Base-by-base conservation (phyloP, 2,797 vertebrate genomes). In the Sebastes trivittatus region DNA sequence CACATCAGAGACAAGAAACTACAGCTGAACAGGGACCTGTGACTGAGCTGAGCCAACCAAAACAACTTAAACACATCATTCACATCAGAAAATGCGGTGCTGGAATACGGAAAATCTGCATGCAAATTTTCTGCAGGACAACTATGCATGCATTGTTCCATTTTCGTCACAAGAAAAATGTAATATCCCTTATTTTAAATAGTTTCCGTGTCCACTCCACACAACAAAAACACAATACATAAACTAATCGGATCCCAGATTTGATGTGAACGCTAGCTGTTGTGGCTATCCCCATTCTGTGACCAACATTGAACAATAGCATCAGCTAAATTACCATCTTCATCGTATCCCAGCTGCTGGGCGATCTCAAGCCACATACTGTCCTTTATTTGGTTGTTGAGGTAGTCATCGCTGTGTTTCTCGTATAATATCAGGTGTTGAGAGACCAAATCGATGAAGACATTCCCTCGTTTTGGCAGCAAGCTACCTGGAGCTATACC, bases 1-100 rank as follows among this genome's bases (percentile, higher is more conserved):
- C 93, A 98, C 92, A 96, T 99, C 77, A 89, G 77, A 46, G 91
- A 95, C 64, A 94, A 83, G 81, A 95, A 93, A 70, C 87, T 98
- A 62, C 90, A 81, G 0, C 84, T 95, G n/a, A 93, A 92, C 2
- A 79, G 78, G 75, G 96, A 96, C 5, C 71, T 93, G 32, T 96
- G 88, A 94, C 22, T 14, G 29, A 59, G 30, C 61, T n/a, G 69
- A 69, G 7, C 11, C 3, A 11, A 54, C 36, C 20, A 29, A 27
- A 49, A 63, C 42, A 34, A 56, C 36, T 22, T 5, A 36, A 69
- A 78, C 14, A 13, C 66, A 29, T 46, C 5, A 7, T 2, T 22
- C 2, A 23, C 2, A 42, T 42, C 38, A 42, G 16, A 46, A 7
- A 46, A 46, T 46, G 42, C 42, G 7, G 6, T 46, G 42, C 42